Evolutionary conservation across 2,797 vertebrate species (phyloP).

Genomic region (Taenioides sp.): DNA sequence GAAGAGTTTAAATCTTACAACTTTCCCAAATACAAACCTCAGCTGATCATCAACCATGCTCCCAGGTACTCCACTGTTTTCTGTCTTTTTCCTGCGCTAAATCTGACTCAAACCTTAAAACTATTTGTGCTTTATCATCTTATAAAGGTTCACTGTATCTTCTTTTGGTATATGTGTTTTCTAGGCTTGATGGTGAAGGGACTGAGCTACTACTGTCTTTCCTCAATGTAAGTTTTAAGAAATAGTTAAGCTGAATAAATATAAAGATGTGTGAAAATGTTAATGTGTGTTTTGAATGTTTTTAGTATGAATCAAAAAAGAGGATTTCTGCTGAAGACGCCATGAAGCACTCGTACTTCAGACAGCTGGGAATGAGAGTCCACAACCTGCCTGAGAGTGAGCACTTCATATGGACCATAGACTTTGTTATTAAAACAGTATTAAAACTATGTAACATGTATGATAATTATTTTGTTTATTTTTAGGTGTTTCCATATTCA

Average conservation of each 20-base stretch:
- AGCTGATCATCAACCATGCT: conserved; percentile 94
- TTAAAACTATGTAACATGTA: neutral
- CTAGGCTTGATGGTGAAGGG: conserved; percentile 93
- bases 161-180: conserved; percentile 16
- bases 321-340: conserved; percentile 96
- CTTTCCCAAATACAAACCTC: conserved; percentile 95
- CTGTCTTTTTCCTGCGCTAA: neutral
- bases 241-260: neutral
- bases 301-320: conserved; percentile 95
- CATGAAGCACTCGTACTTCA: conserved; percentile 96
- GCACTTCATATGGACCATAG: conserved; percentile 32
- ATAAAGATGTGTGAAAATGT: neutral
- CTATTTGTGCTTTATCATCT: neutral
- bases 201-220: conserved; percentile 94
- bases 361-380: conserved; percentile 90
- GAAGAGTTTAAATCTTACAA: conserved; percentile 98
- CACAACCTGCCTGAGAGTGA: conserved; percentile 93
- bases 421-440: neutral
- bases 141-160: no score
- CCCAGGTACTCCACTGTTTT: conserved; percentile 82
- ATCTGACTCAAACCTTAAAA: no score
- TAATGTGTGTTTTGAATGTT: neutral
- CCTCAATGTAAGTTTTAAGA: conserved; percentile 76
- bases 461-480: conserved; percentile 15
- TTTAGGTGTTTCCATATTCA: conserved; percentile 94